Base-by-base conservation (phyloP, 2,888 invertebrate genomes). In the Hecatera dysodea region DNA sequence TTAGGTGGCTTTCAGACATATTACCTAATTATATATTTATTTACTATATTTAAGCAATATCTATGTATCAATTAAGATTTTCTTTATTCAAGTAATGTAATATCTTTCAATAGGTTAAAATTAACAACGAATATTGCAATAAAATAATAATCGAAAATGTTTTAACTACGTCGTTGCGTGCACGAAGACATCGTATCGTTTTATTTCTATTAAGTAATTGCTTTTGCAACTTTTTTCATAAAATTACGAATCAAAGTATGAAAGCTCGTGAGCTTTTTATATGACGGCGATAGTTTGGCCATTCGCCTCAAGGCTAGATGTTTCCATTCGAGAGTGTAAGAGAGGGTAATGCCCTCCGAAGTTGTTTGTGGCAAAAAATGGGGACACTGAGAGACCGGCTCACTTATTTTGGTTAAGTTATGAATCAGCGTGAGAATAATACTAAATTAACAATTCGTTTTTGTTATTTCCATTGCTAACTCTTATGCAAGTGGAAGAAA, bases 301-400 rank as follows among this genome's bases (percentile, higher is more conserved):
- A 87, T 89, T 89, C 90, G 90, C 89, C 91, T 90, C 88, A 82
- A 83, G 89, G 92, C 91, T 93, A 94, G 93, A 89, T 93, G 93
- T 90, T 93, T 93, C 90, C 89, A 89, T 91, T 86, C 87, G 90
- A 90, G 89, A 88, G 93, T 92, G 88, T 88, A 88, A 88, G 92
- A 91, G 91, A 92, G 95, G 95, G 92, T 93, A 94, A 93, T 94
- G 95, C 93, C 95, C 95, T 94, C 93, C 84, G 85, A 93, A 94
- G 95, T 94, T 95, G 95, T 95, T 95, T 95, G 94, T 92, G 92
- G 95, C 93, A 95, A 96, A 96, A 96, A 96, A 95, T 95, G 95
- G 90, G 95, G 94, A 93, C 95, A 92, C 91, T 74, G 90, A 92
- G 93, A 94, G 93, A 93, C 93, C 94, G 92, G 93, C 92, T 94